Evolutionary conservation across 1,140 invertebrate species (phyloP), one percentile per base, ranked within the genome.

Genomic region (Elysia chlorotica): DNA sequence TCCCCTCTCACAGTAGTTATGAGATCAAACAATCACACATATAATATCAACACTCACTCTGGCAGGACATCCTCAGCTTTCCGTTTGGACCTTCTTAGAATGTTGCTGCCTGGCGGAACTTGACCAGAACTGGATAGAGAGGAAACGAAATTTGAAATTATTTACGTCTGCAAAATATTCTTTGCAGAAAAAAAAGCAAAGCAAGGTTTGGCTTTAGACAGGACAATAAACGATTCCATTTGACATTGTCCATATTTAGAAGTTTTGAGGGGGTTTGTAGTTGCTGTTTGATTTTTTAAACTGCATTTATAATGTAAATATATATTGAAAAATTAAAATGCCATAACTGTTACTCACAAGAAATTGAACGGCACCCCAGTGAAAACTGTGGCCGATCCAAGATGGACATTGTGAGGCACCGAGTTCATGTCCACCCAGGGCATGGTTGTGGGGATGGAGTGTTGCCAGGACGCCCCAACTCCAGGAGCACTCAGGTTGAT

Each of bases 401-500:
- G 14, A 14, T 33, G 30, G 28, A 17, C 30, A n/a, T 65, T 33
- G 38, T 6, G 38, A 10, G 63, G 63, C 41, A 37, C 25, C 21
- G 10, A 30, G 10, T 54, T 31, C 17, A 56, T 5, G 35, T 57
- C 67, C 3, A 14, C 67, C 67, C 67, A 69, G 1, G 67, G 67
- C 67, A 69, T 69, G 0, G 67, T 69, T 25, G 35, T 48, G 33
- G 67, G 67, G 10, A 69, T 69, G 21, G 67, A 69, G 30, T 69
- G 67, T 25, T 69, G 67, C 67, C 67, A 69, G 1, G 56, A 69
- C 2, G 67, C 23, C 5, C 67, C 67, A 5, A 69, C 38, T 23
- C 67, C 67, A 36, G 67, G 67, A 1, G 67, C 67, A 37, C 67
- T 59, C 19, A 68, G 28, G 53, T 33, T 59, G 53, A 69, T 69